phyloP scores from a whole-genome alignment of 2,113 vertebrate genomes.

The Pontoporia blainvillei region DNA sequence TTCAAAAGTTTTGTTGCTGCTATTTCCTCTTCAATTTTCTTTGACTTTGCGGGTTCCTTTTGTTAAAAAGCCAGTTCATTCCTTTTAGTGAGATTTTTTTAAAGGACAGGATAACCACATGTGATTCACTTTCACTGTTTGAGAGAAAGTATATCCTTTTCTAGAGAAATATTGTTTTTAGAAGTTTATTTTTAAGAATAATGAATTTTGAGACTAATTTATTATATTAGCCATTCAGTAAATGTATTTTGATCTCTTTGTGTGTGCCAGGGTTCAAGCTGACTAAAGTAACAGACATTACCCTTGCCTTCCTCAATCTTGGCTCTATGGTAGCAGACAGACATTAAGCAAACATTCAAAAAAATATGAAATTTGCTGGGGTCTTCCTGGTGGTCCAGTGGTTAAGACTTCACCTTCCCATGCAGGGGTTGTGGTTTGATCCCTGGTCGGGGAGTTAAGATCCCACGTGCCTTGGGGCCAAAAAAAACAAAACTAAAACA shows the following conservation, averaged over 20 bases:
- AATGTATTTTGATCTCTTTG: neutral
- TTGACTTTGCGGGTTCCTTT: neutral
- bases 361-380: neutral
- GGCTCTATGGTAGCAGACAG: neutral
- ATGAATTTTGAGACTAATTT: neutral
- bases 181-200: neutral
- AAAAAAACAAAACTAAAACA: too few species aligned
- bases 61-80: neutral
- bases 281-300: neutral
- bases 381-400: too few species aligned
- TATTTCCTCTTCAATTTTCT: neutral
- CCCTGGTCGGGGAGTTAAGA: too few species aligned
- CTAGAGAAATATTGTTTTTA: neutral
- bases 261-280: neutral
- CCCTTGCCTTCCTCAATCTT: neutral
- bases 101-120: neutral
- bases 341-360: neutral
- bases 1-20: neutral
- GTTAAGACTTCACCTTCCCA: too few species aligned
- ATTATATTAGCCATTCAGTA: neutral
- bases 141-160: neutral
- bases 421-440: too few species aligned
- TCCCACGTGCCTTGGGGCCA: too few species aligned
- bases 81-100: neutral
- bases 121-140: neutral